phyloP scores from a whole-genome alignment of 2,888 invertebrate species.

The Cremastobaeus sp. region DNA sequence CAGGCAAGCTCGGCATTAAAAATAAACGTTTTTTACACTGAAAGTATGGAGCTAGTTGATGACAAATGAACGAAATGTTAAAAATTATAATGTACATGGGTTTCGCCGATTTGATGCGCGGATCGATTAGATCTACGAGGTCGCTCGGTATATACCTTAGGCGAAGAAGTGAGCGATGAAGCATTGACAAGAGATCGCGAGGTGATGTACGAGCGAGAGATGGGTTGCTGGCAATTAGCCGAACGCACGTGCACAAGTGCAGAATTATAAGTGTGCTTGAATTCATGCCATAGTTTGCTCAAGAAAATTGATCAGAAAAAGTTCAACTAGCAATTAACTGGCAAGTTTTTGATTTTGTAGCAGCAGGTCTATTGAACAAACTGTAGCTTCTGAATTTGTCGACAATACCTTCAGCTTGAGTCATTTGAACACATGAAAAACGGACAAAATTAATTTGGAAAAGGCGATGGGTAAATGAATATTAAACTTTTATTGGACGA shows the following conservation, averaged over 20 bases:
- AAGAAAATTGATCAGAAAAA: no score
- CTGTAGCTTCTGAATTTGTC: no score
- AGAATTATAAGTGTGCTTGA: conserved; percentile 25
- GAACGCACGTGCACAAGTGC: conserved; percentile 42
- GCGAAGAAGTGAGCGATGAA: conserved; percentile 60
- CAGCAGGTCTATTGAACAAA: no score
- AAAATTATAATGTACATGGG: conserved; percentile 42
- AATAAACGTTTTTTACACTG: conserved; percentile 3
- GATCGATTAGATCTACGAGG: conserved; percentile 49
- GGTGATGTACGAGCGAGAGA: conserved; percentile 57
- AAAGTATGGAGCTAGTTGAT: background rate
- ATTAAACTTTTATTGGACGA: background rate
- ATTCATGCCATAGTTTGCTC: background rate
- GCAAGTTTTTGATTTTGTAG: no score
- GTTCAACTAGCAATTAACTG: background rate
- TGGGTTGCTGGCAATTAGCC: conserved; percentile 56
- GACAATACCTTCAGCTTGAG: no score
- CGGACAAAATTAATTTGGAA: no score
- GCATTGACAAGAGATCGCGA: conserved; percentile 57
- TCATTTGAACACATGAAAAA: no score
- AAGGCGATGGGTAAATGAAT: background rate
- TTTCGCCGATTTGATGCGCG: conserved; percentile 37
- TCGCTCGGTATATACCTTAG: conserved; percentile 40
- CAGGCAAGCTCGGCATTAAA: no score
- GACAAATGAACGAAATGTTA: conserved; percentile 35